Evolutionary conservation across 2,797 vertebrate genomes (phyloP), one percentile per base, ranked within the genome.

Genomic region (Todus mexicanus): DNA sequence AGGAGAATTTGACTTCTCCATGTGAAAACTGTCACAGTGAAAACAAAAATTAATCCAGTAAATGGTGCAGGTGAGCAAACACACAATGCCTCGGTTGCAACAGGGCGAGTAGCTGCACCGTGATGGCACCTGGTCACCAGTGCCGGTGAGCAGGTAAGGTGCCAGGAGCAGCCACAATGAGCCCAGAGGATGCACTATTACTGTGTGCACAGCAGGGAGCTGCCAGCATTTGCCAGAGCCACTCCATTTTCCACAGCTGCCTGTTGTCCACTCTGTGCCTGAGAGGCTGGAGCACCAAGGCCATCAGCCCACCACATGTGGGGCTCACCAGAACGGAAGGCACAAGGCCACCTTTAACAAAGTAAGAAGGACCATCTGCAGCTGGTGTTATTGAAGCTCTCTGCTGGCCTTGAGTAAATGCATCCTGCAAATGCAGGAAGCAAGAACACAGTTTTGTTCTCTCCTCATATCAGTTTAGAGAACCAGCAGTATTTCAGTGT

Each of bases 251-350:
- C 68, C 84, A 76, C 22, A 66, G 60, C 51, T 86, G 26, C 48
- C 54, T 47, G 15, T 10, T 76, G 42, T 22, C 61, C 42, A 12
- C 1, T 9, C 65, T 63, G 42, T 60, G 33, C 27, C 42, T 5
- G 2, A 25, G 35, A 27, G 35, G 27, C 31, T 51, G 74, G 23
- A 84, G 60, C 23, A 26, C 10, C 9, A 7, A 60, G 8, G 16
- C 71, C 1, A 0, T n/a, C 69, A 64, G 64, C 22, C 43, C 1
- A 4, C 27, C 50, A 21, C 0, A 0, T 26, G 37, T 56, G 51
- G 31, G 35, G 6, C 35, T 87, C 70, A 56, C 53, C 17, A 56
- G 29, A 25, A 66, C 1, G 1, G 37, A 43, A 76, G 40, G 27
- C 68, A 66, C 60, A 33, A 90, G 43, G 42, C 15, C 45, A 61